Base-by-base conservation (phyloP, 2,888 invertebrate genomes). In the Drosophila neonasuta region DNA sequence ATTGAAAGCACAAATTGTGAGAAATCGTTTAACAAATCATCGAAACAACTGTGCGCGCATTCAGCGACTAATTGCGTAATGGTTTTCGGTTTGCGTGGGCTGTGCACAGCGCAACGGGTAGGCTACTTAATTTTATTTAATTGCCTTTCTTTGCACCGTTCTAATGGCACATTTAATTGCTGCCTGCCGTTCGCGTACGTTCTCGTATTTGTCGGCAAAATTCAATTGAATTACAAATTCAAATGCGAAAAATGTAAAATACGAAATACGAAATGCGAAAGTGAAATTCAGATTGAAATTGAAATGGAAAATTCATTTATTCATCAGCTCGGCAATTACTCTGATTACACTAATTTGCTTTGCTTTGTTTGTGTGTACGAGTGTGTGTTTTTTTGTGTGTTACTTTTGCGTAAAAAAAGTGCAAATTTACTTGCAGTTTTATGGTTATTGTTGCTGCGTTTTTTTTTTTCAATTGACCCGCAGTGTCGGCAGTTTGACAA, bases 111-210 rank as follows among this genome's bases (percentile, higher is more conserved):
- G 9, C 49, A 50, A 70, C 49, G 74, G 36, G 54, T 44, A 72
- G 80, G 63, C 45, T 79, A 79, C 79, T 81, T 77, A 69, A 79
- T 81, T 75, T 71, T 9, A 65, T 65, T 74, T 67, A 67, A 77
- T 71, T 74, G 17, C 64, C 54, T 39, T 68, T 58, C 39, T 13
- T 44, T 41, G 6, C 30, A 20, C 9, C 46, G 29, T 50, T 46
- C 11, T 34, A 49, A 29, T 44, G 20, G 32, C 60, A 39, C 48
- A 30, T 56, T 68, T 54, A 79, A 74, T 74, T 70, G 56, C 13
- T 70, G 56, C 13, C 51, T 32, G 57, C 36, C 48, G 24, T 24
- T 24, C 5, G 41, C 15, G 34, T 29, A 34, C 15, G 24, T 8
- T 17, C 44, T 63, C 49, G 13, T 9, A 17, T 57, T 51, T 30